phyloP scores from a whole-genome alignment of 2,113 vertebrate genomes.

The Zosterops borbonicus region DNA sequence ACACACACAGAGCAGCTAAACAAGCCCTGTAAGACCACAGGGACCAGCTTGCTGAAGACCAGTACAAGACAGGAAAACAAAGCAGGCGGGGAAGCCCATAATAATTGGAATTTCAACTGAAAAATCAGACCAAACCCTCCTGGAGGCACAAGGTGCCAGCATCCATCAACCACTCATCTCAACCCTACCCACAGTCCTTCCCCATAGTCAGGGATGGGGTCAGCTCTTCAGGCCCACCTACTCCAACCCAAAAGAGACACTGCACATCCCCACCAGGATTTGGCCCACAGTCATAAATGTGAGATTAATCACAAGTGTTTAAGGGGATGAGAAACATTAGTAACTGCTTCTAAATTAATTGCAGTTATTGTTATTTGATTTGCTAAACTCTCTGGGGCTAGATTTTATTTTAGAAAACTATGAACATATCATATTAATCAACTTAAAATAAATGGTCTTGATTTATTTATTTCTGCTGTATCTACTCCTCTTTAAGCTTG shows the following conservation, averaged over 20 bases:
- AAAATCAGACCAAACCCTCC: not conserved
- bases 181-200: not conserved
- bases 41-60: not conserved
- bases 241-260: not conserved
- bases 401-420: conserved; percentile 51
- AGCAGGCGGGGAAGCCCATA: not conserved
- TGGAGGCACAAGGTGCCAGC: not conserved
- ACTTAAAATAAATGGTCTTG: conserved; percentile 44
- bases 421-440: conserved; percentile 42
- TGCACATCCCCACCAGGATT: not conserved
- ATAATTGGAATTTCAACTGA: not conserved
- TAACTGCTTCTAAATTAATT: conserved; percentile 50
- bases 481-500: conserved; percentile 34
- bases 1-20: not conserved
- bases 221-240: not conserved
- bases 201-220: not conserved
- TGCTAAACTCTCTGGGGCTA: conserved; percentile 2
- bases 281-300: not conserved
- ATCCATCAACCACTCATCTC: not conserved
- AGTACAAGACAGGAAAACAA: not conserved
- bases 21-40: not conserved
- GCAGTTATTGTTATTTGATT: conserved; percentile 33
- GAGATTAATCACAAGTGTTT: not conserved
- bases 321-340: not conserved
- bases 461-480: conserved; percentile 59